These are phyloP conservation scores for Vulpes vulpes DNA, from an alignment of 2,113 vertebrate genomes.

Conservation along the genomic window DNA sequence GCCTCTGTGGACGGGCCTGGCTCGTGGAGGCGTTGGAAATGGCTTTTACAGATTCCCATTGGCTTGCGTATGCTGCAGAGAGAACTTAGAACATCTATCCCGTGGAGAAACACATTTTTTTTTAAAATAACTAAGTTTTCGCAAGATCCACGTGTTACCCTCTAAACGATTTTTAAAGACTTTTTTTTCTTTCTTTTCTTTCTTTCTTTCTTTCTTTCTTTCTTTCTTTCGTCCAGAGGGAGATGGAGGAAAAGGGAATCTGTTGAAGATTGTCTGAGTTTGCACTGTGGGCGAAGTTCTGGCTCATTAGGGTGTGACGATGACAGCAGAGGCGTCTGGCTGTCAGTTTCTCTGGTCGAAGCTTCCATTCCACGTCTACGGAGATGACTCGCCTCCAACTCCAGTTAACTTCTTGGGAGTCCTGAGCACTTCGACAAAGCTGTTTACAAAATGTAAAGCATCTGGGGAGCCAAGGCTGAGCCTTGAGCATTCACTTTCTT, in stretches of 20 bases:
- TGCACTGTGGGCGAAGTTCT: neutral
- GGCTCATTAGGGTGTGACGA: neutral
- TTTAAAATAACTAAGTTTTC: neutral
- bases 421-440: neutral
- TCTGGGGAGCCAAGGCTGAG: neutral
- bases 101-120: neutral
- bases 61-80: neutral
- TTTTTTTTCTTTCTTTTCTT: neutral
- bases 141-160: neutral
- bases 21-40: neutral
- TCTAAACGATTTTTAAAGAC: conserved; percentile 15
- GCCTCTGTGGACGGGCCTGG: neutral
- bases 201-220: neutral
- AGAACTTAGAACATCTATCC: neutral
- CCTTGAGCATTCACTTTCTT: neutral
- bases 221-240: neutral
- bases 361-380: neutral
- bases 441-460: neutral
- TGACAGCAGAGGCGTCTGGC: neutral
- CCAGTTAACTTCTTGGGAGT: conserved; percentile 5
- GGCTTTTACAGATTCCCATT: neutral
- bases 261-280: neutral
- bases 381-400: neutral
- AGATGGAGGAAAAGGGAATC: neutral
- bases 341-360: neutral